Evolutionary conservation across 1,140 invertebrate genomes (phyloP).

Genomic region (Trichonephila inaurata): DNA sequence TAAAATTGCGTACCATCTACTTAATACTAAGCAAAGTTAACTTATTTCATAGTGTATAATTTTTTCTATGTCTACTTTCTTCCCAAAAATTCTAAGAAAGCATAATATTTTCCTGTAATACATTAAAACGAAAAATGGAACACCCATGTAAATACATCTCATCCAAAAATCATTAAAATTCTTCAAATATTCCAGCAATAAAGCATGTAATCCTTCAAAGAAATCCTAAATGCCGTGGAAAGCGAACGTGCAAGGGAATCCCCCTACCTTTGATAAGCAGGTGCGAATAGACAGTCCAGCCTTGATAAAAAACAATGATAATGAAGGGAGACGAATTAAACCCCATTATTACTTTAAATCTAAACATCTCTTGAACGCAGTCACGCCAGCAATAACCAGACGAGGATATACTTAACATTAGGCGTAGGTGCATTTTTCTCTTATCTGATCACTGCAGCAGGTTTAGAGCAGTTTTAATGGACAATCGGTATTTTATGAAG

Average conservation of each 20-base stretch:
- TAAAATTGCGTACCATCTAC: too few species aligned
- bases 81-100: too few species aligned
- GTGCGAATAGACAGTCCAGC: neutral
- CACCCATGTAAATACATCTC: too few species aligned
- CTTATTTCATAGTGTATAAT: too few species aligned
- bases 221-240: neutral
- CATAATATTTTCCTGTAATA: too few species aligned
- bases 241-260: neutral
- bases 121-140: too few species aligned
- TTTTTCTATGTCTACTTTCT: too few species aligned
- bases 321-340: neutral
- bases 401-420: neutral
- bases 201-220: too few species aligned
- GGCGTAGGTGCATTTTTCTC: neutral
- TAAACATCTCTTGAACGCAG: neutral
- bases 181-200: too few species aligned
- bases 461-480: too few species aligned
- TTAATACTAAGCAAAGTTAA: too few species aligned
- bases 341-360: slow-evolving; percentile 4
- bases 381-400: neutral
- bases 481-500: neutral
- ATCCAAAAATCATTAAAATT: too few species aligned
- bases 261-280: neutral
- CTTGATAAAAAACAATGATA: neutral
- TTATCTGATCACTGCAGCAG: neutral